Percentiles rank a stretch among this genome's conserved stretches.
phyloP scores from a whole-genome alignment of 2,888 invertebrate species.

The Bedellia somnulentella region DNA sequence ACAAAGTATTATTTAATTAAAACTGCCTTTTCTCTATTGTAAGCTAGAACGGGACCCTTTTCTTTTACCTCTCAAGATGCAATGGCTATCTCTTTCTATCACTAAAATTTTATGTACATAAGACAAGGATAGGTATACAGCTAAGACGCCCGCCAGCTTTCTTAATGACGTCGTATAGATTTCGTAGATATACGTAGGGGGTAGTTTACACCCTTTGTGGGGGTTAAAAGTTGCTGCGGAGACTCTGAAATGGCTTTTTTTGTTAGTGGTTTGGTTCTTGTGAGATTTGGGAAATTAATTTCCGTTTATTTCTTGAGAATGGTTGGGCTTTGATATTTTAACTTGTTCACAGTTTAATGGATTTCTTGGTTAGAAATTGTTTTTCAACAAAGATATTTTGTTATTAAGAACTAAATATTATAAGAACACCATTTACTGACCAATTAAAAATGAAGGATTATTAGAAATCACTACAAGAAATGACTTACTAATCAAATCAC shows the following conservation, averaged over 20 bases:
- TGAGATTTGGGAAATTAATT: no score
- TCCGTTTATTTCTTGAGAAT: not conserved
- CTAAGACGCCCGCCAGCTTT: conserved; percentile 46
- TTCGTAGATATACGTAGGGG: conserved; percentile 40
- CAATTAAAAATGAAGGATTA: no score
- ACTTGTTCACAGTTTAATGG: no score
- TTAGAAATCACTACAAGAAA: no score
- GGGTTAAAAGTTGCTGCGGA: conserved; percentile 40
- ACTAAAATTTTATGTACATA: conserved; percentile 17
- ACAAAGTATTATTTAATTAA: conserved; percentile 62
- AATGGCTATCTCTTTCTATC: conserved; percentile 20
- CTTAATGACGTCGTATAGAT: conserved; percentile 59
- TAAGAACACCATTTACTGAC: no score
- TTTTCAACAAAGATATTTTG: no score
- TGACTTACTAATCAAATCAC: no score
- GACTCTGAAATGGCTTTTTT: conserved; percentile 29
- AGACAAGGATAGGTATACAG: conserved; percentile 33
- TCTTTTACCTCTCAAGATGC: conserved; percentile 37
- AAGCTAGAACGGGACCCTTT: conserved; percentile 20
- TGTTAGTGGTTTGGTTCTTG: no score
- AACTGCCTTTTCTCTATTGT: conserved; percentile 56
- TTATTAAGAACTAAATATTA: no score
- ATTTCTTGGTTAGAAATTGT: no score
- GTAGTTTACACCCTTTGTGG: conserved; percentile 15
- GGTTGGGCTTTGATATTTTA: no score